These are phyloP conservation scores for Anoncus sp. DNA, from an alignment of 2,888 invertebrate genomes.

Conservation along the genomic window DNA sequence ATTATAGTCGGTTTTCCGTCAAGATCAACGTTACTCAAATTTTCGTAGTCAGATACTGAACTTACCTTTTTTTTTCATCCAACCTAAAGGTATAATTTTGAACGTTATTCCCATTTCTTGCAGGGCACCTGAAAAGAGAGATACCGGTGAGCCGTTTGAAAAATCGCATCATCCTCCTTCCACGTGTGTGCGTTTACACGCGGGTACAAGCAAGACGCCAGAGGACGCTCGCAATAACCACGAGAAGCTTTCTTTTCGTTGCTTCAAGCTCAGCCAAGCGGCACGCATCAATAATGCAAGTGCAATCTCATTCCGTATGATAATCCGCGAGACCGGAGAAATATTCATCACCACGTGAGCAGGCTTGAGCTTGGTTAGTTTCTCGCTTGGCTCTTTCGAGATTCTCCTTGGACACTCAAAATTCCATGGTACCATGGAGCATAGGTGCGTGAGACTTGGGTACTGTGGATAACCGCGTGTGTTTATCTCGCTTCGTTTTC, in stretches of 20 bases:
- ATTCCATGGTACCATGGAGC: conserved; percentile 47
- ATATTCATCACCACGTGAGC: conserved; percentile 78
- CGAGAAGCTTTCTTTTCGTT: conserved; percentile 68
- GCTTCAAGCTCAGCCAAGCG: conserved; percentile 57
- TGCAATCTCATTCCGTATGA: conserved; percentile 81
- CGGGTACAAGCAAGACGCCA: conserved; percentile 41
- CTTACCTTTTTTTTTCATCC: background rate
- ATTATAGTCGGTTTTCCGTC: background rate
- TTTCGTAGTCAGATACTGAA: background rate
- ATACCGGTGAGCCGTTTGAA: conserved; percentile 62
- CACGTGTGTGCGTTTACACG: conserved; percentile 61
- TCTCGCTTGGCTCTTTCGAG: conserved; percentile 56
- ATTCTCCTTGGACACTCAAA: conserved; percentile 57
- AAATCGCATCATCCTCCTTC: conserved; percentile 73
- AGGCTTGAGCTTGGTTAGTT: conserved; percentile 65
- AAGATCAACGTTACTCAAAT: background rate
- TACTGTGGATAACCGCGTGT: conserved; percentile 37
- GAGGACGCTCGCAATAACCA: conserved; percentile 55
- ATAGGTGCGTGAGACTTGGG: conserved; percentile 17
- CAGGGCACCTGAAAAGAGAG: background rate
- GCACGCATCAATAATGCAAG: conserved; percentile 77
- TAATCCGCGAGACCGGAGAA: conserved; percentile 78
- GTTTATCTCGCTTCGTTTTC: conserved; percentile 53
- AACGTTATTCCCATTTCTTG: conserved; percentile 1
- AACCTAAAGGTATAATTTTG: background rate